Evolutionary conservation across 2,797 vertebrate genomes (phyloP), one percentile per base, ranked within the genome.

Genomic region (Eutrigla gurnardus): DNA sequence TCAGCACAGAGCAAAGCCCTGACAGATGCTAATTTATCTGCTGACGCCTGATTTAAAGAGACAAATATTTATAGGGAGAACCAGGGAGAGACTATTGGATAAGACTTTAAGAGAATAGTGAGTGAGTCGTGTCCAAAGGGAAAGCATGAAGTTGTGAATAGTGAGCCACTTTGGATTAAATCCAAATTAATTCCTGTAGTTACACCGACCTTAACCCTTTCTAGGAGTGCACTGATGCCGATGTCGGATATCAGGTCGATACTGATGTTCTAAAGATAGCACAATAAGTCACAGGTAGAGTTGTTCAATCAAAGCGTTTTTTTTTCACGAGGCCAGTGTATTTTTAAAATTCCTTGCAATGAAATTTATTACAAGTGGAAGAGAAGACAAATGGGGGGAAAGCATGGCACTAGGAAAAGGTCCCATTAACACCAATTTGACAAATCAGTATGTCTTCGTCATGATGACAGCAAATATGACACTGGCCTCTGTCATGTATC

Each of bases 21-120:
- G 90, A 85, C 86, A 87, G 84, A 89, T 82, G 80, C 70, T 89
- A 89, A 92, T 91, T 84, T 78, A 77, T 82, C 73, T 87, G 75
- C 80, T 60, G 62, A 86, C 76, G 78, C 77, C 65, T 88, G 87
- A 89, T 83, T 89, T 91, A 88, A 70, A 53, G 77, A 84, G 73
- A 75, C 73, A 79, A 80, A 86, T 59, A 75, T 62, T 65, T 72
- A 46, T 50, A 72, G 53, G 67, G 77, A 78, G 61, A 70, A 53
- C 64, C 35, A 62, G 57, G 52, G 42, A 65, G 60, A 45, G 40
- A 42, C 70, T 46, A 54, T 70, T 59, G 33, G 57, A 80, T 73
- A 54, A 18, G 42, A 82, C 81, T 80, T 73, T 76, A 73, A 54
- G 53, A 15, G 39, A 77, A 58, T 46, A 55, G 63, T 6, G 18